Evolutionary conservation across 2,888 invertebrate species (phyloP), one percentile per base, ranked within the genome.

Genomic region (Hemaris fuciformis): DNA sequence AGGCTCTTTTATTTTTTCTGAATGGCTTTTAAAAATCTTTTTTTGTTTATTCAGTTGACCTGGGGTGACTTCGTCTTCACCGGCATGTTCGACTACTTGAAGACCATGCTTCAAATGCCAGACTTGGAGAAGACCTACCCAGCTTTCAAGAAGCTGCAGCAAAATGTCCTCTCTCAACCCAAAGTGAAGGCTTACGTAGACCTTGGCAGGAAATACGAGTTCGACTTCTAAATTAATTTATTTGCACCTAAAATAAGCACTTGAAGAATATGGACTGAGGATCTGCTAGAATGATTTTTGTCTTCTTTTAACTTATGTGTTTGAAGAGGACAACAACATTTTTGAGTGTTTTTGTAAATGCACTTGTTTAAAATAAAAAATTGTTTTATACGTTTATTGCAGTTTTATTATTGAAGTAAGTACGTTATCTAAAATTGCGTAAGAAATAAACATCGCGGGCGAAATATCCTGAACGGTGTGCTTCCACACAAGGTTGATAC

Each of bases 171-270:
- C 1, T 67, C 79, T 5, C 64, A 73, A 48, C 86, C 88, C 0
- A 81, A 82, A 6, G 75, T 92, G 41, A 89, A 90, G 66, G 81
- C 82, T 4, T 91, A 85, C 67, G 69, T 85, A 0, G 85, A 80
- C 2, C 45, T 59, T 8, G 43, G 57, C n/a, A 45, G 46, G n/a
- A 13, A 18, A 13, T 62, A 48, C 22, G 62, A 62, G 48, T 38
- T n/a, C n/a, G 25, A 15, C 25, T 60, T 60, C 27, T 57, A 59
- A 45, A 6, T 31, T 22, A 23, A 15, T 43, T 27, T 31, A 10
- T 6, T 7, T 45, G 20, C 38, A 38, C 38, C n/a, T 38, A 38
- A n/a, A 38, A 38, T 45, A 34, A 59, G 27, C 31, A 27, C 34
- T 56, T 34, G 31, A 18, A 56, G 20, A 34, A 10, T 45, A n/a